Base-by-base conservation (phyloP, 2,113 vertebrate genomes). In the Dryoscopus gambensis region DNA sequence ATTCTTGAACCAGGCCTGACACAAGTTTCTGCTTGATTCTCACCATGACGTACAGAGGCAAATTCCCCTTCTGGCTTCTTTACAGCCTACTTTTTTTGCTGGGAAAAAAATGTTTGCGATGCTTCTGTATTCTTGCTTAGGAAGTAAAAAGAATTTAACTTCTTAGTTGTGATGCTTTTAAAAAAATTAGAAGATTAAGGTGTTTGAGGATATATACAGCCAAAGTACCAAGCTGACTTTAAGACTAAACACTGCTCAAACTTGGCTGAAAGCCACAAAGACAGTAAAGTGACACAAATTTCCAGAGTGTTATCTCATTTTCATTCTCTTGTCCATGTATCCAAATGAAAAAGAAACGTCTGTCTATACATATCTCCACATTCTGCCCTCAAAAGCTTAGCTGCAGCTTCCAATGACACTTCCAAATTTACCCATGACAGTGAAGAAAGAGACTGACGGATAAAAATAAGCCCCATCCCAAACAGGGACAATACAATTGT, bases 401-500 rank as follows among this genome's bases (percentile, higher is more conserved):
- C 74, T 79, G 65, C 37, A 82, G 56, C 46, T 91, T 87, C 77
- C 74, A 92, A 10, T 69, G 70, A 69, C 74, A 60, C 73, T 84
- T 96, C 81, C 74, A 89, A 95, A 94, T 89, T 93, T 94, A 93
- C 64, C 44, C 46, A 22, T 5, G 37, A 49, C 53, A 87, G 35
- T 46, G 56, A 91, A 84, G 73, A 93, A 95, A 89, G 84, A 80
- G 24, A 81, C 40, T 37, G 49, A 84, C 28, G 20, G 87, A 93
- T 95, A 95, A 96, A 95, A 97, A 96, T 84, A 94, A 92, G n/a
- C 28, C 25, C 35, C 62, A 0, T 68, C 65, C 52, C 69, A 87
- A 95, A 93, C 20, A 89, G 65, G 59, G 65, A 79, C 87, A 91
- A 91, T 78, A 53, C 69, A 87, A 79, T 64, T 91, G 57, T 82